These are phyloP conservation scores for Melitaea athalia DNA, from an alignment of 2,888 invertebrate genomes.

Conservation along the genomic window DNA sequence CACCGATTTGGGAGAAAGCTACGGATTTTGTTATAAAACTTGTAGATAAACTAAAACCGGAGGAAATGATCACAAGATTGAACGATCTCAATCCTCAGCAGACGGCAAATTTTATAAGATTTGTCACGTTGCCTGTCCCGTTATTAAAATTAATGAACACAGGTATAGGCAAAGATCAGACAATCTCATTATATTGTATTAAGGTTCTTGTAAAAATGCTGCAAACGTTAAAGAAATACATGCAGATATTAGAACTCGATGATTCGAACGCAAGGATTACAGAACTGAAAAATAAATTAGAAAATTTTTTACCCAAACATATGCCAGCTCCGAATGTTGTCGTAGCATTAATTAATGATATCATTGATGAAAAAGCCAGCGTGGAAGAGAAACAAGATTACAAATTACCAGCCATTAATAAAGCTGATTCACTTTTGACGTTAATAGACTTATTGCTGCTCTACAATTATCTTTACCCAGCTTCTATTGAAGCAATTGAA, in stretches of 20 bases:
- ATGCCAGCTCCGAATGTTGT: constrained; percentile 63
- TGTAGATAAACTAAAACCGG: constrained; percentile 71
- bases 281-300: constrained; percentile 68
- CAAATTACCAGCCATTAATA: constrained; percentile 57
- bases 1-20: constrained; percentile 79
- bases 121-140: constrained; percentile 74
- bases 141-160: constrained; percentile 72
- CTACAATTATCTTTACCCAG: constrained; percentile 70
- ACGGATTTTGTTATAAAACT: constrained; percentile 72
- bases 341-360: constrained; percentile 62
- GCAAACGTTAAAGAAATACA: constrained; percentile 75
- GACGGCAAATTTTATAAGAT: constrained; percentile 76
- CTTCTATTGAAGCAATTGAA: constrained; percentile 74
- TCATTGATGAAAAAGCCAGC: constrained; percentile 49
- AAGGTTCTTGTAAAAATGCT: constrained; percentile 81
- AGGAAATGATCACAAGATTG: constrained; percentile 73
- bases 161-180: constrained; percentile 62
- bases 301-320: constrained; percentile 74
- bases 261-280: constrained; percentile 50
- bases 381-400: constrained; percentile 56
- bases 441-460: constrained; percentile 68
- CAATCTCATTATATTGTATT: constrained; percentile 72
- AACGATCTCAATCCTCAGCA: constrained; percentile 74
- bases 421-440: constrained; percentile 61
- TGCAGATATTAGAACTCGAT: constrained; percentile 74